A percentile compares a stretch with the other conserved stretches of the same genome.
Conservation (phyloP, 2,113 vertebrate genomes). For the Canis aureus region DNA sequence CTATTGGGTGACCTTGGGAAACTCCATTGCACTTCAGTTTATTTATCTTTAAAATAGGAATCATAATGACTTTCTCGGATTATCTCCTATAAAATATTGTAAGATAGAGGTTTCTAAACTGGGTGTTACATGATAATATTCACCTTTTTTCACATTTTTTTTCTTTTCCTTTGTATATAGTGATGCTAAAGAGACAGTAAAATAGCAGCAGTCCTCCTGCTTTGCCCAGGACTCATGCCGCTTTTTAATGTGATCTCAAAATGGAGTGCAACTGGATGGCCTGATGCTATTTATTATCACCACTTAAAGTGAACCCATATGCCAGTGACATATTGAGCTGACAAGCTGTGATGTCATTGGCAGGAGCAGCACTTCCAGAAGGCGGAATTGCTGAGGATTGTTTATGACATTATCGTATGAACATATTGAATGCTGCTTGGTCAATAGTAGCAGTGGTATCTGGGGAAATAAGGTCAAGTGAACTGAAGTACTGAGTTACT, state of each 20-base stretch:
- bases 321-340: conserved; percentile 51
- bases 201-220: not conserved
- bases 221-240: not conserved
- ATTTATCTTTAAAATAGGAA: not conserved
- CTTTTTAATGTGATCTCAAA: conserved; percentile 24
- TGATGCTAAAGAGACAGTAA: not conserved
- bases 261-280: not conserved
- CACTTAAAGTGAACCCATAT: conserved; percentile 30
- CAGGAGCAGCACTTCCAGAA: conserved; percentile 52
- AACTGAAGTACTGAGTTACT: not conserved
- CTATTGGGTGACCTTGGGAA: not conserved
- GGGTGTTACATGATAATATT: not conserved
- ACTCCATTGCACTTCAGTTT: not conserved
- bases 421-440: not conserved
- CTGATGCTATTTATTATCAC: not conserved
- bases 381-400: conserved; percentile 30
- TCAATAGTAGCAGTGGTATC: not conserved
- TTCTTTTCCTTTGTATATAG: not conserved
- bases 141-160: not conserved
- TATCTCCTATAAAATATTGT: not conserved
- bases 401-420: not conserved
- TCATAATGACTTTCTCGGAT: not conserved
- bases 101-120: not conserved
- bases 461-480: not conserved
- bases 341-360: conserved; percentile 54